Conservation (phyloP, 2,888 invertebrate genomes). For the Drosophila pseudotakahashii region DNA sequence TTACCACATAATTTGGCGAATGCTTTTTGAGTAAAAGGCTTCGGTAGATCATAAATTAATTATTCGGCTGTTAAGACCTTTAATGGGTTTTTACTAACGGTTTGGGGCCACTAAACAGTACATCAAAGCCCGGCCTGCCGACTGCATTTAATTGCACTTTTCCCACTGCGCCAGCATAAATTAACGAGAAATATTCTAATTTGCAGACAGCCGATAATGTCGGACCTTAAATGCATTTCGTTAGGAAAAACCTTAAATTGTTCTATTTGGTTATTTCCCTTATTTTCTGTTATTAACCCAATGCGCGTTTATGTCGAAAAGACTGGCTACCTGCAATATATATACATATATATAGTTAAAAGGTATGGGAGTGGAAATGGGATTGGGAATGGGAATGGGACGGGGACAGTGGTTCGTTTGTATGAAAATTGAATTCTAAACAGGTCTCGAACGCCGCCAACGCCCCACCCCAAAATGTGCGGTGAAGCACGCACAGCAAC, state of each 20-base stretch:
- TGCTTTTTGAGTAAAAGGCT: constrained; percentile 2
- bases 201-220: constrained; percentile 52
- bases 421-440: constrained; percentile 80
- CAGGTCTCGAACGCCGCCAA: constrained; percentile 76
- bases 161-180: constrained; percentile 54
- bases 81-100: constrained; percentile 23
- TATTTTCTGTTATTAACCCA: constrained; percentile 67
- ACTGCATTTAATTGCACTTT: constrained; percentile 34
- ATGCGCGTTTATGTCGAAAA: constrained; percentile 59
- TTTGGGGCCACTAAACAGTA: not conserved
- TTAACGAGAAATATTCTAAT: constrained; percentile 71
- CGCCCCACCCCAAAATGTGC: constrained; percentile 66
- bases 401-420: constrained; percentile 61
- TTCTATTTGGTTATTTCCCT: constrained; percentile 21
- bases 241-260: constrained; percentile 7
- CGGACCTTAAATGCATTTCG: constrained; percentile 35
- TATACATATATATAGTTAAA: not conserved
- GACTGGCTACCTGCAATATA: constrained; percentile 61
- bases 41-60: constrained; percentile 32
- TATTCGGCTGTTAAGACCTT: constrained; percentile 23
- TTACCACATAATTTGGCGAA: constrained; percentile 69
- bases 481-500: constrained; percentile 74
- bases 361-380: constrained; percentile 15
- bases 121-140: constrained; percentile 53
- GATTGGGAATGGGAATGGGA: constrained; percentile 21